phyloP scores from a whole-genome alignment of 2,888 invertebrate species.

The Caradrina clavipalpis region DNA sequence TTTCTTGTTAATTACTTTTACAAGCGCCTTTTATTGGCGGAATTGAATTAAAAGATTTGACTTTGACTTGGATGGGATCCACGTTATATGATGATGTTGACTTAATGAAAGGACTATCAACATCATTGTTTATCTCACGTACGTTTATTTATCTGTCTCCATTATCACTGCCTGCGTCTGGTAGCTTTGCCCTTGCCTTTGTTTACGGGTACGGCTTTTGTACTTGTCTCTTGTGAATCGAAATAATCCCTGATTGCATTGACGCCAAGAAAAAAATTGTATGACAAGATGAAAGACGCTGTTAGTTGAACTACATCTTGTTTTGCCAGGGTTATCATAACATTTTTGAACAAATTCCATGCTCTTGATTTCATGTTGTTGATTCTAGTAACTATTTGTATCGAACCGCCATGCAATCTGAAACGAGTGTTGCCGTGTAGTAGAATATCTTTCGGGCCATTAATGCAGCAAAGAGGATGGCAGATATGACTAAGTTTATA shows the following conservation, averaged over 20 bases:
- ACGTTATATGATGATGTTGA: no score
- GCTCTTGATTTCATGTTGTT: background rate
- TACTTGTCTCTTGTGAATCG: background rate
- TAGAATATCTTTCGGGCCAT: background rate
- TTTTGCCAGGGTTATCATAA: background rate
- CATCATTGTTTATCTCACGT: no score
- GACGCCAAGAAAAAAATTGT: background rate
- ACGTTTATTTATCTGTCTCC: no score
- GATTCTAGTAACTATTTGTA: background rate
- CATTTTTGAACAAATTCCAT: background rate
- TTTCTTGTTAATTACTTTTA: no score
- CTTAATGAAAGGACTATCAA: no score
- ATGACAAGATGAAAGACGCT: background rate
- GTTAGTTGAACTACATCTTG: background rate
- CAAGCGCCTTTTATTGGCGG: no score
- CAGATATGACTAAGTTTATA: background rate
- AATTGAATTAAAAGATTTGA: no score
- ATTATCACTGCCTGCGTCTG: no score
- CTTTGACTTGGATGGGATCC: no score
- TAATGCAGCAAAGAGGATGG: no score
- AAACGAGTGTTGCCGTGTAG: background rate
- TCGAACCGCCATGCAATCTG: conserved; percentile 1
- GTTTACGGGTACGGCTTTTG: background rate
- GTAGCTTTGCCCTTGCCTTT: no score
- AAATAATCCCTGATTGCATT: background rate